Conservation (phyloP, 1,140 invertebrate species). For the Antheraea pernyi region DNA sequence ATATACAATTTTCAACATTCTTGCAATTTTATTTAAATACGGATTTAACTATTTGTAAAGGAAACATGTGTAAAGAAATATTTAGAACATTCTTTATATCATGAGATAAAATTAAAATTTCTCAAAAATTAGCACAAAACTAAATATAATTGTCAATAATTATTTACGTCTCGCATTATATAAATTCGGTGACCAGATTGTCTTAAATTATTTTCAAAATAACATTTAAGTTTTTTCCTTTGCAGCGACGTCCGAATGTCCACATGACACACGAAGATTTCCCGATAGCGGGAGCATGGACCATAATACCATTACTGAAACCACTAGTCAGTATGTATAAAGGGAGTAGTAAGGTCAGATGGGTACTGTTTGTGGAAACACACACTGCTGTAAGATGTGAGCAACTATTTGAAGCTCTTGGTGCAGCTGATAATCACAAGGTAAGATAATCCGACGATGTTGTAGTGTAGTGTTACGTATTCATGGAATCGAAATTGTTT, state of each 20-base stretch:
- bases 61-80: no score
- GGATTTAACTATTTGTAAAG: no score
- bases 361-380: constrained; percentile 60
- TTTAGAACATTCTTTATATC: no score
- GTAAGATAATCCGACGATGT: constrained; percentile 22
- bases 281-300: constrained; percentile 56
- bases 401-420: constrained; percentile 51
- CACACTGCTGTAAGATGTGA: constrained; percentile 61
- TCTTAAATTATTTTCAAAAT: neutral
- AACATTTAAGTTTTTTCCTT: neutral
- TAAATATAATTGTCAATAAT: no score
- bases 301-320: constrained; percentile 53
- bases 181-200: no score
- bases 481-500: no score
- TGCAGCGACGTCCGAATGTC: constrained; percentile 47
- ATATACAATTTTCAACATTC: no score
- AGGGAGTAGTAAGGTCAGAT: constrained; percentile 46
- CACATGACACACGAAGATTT: constrained; percentile 65
- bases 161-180: no score
- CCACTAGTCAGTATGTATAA: constrained; percentile 47
- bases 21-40: no score
- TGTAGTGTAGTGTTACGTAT: no score
- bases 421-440: constrained; percentile 50
- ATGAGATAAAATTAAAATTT: no score
- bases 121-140: no score